Evolutionary conservation across 2,888 invertebrate genomes (phyloP).

Genomic region (Mechanitis messenoides): DNA sequence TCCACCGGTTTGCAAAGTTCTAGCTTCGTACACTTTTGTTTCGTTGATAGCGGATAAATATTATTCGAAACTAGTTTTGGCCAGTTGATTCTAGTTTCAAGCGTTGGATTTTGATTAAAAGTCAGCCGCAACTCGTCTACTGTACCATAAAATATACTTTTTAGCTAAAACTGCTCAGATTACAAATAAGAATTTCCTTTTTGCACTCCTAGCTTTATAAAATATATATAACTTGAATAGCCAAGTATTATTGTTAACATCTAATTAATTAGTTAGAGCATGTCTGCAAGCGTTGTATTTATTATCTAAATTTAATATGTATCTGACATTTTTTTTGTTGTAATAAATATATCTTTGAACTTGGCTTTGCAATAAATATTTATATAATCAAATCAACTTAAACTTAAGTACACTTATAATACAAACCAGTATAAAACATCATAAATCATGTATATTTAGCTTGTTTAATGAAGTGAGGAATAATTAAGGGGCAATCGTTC

Average conservation of each 20-base stretch:
- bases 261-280: neutral
- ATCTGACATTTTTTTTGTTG: no score
- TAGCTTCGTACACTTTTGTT: conserved; percentile 54
- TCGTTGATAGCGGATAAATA: conserved; percentile 58
- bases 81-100: conserved; percentile 50
- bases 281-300: neutral
- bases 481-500: conserved; percentile 19
- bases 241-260: neutral
- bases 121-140: conserved; percentile 27
- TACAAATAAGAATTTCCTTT: conserved; percentile 28
- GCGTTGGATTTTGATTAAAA: conserved; percentile 52
- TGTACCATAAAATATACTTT: conserved; percentile 19
- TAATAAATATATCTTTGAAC: no score
- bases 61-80: conserved; percentile 55
- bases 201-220: neutral
- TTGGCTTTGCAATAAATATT: no score
- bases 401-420: no score
- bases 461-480: conserved; percentile 16
- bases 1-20: conserved; percentile 43
- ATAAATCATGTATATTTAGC: conserved; percentile 16
- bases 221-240: conserved; percentile 1
- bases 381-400: no score
- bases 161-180: conserved; percentile 27
- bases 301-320: no score
- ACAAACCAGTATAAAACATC: neutral